These are phyloP conservation scores for Latrodectus elegans DNA, from an alignment of 2,888 invertebrate species.

Conservation along the genomic window DNA sequence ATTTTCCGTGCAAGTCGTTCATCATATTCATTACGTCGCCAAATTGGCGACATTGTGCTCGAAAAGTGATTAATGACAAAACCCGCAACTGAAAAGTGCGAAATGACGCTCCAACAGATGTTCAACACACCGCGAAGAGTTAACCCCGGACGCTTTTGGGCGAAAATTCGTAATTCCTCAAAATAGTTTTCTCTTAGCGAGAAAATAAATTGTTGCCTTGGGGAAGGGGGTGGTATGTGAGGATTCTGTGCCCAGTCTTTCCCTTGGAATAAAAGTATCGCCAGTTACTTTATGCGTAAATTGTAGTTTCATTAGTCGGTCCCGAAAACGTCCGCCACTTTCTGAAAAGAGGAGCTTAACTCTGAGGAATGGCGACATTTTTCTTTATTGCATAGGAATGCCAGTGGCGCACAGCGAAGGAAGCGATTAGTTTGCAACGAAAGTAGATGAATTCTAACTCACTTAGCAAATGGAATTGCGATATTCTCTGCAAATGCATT, in stretches of 20 bases:
- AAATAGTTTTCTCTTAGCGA: slow-evolving; percentile 41
- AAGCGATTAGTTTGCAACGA: too few species aligned
- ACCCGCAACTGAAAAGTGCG: slow-evolving; percentile 36
- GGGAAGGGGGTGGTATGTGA: too few species aligned
- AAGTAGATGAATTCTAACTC: too few species aligned
- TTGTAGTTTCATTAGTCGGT: slow-evolving; percentile 20
- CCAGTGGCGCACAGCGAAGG: too few species aligned
- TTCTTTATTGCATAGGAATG: too few species aligned
- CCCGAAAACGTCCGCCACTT: too few species aligned
- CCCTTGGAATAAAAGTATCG: slow-evolving; percentile 4
- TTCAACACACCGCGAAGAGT: slow-evolving; percentile 43
- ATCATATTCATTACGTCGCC: slow-evolving; percentile 60
- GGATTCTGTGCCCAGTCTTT: too few species aligned
- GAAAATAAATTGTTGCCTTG: slow-evolving; percentile 33
- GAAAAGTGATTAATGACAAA: slow-evolving; percentile 52
- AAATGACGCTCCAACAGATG: slow-evolving; percentile 41
- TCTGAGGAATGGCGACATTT: too few species aligned
- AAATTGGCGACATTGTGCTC: slow-evolving; percentile 60
- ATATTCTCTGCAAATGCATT: too few species aligned
- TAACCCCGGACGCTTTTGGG: slow-evolving; percentile 22
- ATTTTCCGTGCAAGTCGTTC: slow-evolving; percentile 29
- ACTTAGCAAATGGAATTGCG: too few species aligned
- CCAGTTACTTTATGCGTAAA: slow-evolving; percentile 24
- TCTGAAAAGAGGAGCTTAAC: too few species aligned
- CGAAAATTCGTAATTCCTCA: slow-evolving; percentile 40